Conservation (phyloP, 2,113 vertebrate species). For the Meriones unguiculatus region DNA sequence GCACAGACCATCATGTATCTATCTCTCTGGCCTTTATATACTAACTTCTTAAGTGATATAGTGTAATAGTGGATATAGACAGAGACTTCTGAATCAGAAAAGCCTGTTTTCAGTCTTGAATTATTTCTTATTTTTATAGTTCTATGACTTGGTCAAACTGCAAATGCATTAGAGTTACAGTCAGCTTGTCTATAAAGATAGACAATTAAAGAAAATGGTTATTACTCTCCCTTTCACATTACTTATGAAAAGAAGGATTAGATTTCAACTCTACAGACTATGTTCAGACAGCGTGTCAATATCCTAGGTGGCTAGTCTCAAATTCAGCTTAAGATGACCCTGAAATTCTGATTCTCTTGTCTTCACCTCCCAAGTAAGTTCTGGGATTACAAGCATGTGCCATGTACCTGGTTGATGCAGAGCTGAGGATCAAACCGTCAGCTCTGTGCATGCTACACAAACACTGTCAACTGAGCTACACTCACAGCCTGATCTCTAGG, state of each 20-base stretch:
- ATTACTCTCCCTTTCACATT: background rate
- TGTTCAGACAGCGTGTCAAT: background rate
- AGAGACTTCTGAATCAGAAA: background rate
- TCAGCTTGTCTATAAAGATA: background rate
- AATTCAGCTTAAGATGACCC: background rate
- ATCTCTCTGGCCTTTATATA: background rate
- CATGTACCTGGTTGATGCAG: background rate
- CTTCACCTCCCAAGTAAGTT: background rate
- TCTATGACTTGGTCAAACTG: background rate
- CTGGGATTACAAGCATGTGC: background rate
- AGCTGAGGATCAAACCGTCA: background rate
- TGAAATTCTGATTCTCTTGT: background rate
- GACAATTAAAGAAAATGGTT: background rate
- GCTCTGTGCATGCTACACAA: background rate
- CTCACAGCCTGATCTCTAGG: background rate
- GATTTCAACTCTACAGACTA: background rate
- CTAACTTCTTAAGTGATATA: slow-evolving; percentile 24
- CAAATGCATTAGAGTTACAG: background rate
- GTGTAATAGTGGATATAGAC: background rate
- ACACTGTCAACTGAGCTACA: background rate
- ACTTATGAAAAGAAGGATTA: background rate
- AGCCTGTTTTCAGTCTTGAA: background rate
- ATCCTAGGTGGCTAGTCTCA: background rate
- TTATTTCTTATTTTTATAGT: background rate
- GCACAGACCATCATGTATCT: background rate